Conservation (phyloP, 2,888 invertebrate species). For the Junonia oenone region DNA sequence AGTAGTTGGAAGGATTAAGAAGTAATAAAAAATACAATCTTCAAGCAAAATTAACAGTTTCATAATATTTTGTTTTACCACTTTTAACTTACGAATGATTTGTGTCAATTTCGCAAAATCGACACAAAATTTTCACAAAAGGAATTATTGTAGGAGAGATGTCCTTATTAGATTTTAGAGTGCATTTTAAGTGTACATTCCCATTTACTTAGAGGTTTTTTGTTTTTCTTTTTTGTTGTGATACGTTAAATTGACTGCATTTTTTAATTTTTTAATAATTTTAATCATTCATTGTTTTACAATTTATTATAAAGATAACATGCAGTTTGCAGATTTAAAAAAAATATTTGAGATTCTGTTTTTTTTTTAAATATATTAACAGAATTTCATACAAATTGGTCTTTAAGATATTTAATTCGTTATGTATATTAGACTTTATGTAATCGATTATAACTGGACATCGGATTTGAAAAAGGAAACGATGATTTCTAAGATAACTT, state of each 20-base stretch:
- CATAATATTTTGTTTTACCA: neutral
- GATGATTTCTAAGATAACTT: neutral
- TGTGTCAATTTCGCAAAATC: neutral
- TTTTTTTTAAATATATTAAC: neutral
- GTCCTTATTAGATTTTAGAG: constrained; percentile 35
- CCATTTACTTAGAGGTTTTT: constrained; percentile 31
- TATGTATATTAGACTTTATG: neutral
- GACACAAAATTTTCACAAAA: neutral
- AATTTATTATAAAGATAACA: neutral
- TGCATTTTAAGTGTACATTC: constrained; percentile 61
- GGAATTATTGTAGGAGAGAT: neutral
- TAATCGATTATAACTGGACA: neutral
- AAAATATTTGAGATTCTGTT: neutral
- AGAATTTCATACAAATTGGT: neutral
- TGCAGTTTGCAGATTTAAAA: neutral
- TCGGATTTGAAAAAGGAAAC: neutral
- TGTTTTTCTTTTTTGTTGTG: constrained; percentile 1
- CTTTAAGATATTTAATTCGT: neutral
- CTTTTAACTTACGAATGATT: neutral
- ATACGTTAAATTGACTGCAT: constrained; percentile 9
- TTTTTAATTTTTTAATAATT: neutral
- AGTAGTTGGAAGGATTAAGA: neutral
- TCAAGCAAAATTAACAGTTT: neutral
- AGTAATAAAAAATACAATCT: neutral
- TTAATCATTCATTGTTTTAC: neutral